Conservation (phyloP, 2,888 invertebrate species). For the Melipona bicolor region DNA sequence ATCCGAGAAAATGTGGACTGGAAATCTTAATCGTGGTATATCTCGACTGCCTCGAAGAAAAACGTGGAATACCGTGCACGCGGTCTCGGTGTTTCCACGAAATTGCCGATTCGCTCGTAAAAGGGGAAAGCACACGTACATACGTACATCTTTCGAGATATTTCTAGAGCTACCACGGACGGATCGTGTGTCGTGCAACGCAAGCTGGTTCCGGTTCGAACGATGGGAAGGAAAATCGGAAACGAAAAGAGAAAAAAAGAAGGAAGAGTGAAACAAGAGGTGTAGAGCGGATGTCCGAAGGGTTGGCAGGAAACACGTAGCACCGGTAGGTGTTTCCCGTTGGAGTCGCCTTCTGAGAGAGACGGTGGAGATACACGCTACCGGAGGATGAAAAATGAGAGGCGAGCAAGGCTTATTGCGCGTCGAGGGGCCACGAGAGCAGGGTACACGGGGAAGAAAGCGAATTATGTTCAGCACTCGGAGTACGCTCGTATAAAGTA, state of each 20-base stretch:
- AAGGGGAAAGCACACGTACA: not conserved
- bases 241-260: not conserved
- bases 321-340: conserved; percentile 28
- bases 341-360: not conserved
- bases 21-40: not conserved
- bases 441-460: conserved; percentile 11
- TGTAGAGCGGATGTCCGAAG: conserved; percentile 41
- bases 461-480: conserved; percentile 30
- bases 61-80: not conserved
- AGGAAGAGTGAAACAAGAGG: too few relatives aligned
- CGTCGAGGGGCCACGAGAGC: not conserved
- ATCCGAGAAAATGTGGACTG: not conserved
- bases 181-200: conserved; percentile 25
- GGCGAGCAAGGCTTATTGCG: conserved; percentile 28
- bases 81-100: not conserved
- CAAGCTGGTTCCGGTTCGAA: conserved; percentile 21
- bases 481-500: conserved; percentile 24
- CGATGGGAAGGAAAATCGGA: not conserved
- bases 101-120: not conserved
- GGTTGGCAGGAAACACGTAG: conserved; percentile 20
- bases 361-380: not conserved
- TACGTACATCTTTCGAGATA: not conserved
- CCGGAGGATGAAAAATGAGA: conserved; percentile 27
- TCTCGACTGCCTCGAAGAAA: not conserved
- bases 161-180: not conserved